A percentile compares a stretch with the other conserved stretches of the same genome.
These are phyloP conservation scores for Melanotaenia duboulayi DNA, from an alignment of 2,113 vertebrate genomes.

Conservation along the genomic window DNA sequence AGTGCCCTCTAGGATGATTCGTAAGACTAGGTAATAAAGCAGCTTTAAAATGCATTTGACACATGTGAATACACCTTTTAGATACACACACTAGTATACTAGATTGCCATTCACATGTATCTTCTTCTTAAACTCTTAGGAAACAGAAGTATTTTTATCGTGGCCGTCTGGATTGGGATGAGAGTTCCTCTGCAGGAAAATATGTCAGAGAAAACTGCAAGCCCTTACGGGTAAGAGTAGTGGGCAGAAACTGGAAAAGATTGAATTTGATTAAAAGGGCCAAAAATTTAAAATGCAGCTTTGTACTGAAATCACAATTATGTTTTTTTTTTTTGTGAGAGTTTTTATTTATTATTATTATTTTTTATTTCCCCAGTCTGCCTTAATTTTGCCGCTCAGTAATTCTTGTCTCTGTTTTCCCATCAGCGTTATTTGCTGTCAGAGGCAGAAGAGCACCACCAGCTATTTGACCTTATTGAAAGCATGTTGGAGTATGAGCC, in stretches of 20 bases:
- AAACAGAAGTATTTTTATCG: conserved; percentile 99
- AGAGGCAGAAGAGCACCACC: conserved; percentile 94
- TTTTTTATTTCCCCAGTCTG: neutral
- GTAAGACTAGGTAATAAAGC: conserved; percentile 91
- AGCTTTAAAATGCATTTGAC: neutral
- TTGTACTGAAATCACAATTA: too few relatives aligned
- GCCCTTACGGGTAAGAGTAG: conserved; percentile 88
- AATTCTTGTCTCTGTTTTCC: neutral
- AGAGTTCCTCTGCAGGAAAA: conserved; percentile 93
- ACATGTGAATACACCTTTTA: neutral
- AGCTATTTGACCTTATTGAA: conserved; percentile 95
- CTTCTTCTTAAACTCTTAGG: conserved; percentile 70
- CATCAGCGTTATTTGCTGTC: conserved; percentile 92
- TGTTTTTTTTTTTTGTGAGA: too few relatives aligned
- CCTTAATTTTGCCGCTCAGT: neutral
- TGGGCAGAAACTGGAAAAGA: neutral
- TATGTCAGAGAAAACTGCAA: conserved; percentile 98
- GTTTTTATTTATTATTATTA: neutral
- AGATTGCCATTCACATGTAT: neutral
- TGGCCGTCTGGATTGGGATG: conserved; percentile 95
- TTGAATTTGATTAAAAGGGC: neutral
- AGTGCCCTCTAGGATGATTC: conserved; percentile 94
- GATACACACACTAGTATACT: neutral
- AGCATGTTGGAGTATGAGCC: conserved; percentile 98
- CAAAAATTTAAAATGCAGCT: too few relatives aligned